Conservation (phyloP, 1,140 invertebrate genomes). For the Metopolophium dirhodum region DNA sequence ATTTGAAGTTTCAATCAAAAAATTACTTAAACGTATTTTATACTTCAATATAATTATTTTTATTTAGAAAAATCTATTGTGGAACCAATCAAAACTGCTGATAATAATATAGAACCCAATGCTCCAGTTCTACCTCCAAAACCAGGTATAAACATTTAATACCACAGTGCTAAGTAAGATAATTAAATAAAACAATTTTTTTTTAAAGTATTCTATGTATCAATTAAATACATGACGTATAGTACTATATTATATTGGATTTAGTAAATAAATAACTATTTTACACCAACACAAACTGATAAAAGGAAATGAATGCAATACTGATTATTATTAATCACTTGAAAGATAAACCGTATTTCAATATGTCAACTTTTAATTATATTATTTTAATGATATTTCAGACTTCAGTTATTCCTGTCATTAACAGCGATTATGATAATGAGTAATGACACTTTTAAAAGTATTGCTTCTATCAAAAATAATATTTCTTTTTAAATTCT, state of each 20-base stretch:
- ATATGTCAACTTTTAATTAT: not conserved
- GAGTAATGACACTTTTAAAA: not conserved
- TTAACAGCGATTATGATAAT: not conserved
- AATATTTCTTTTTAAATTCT: not conserved
- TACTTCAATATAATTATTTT: not conserved
- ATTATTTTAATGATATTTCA: not conserved
- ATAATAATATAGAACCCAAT: slow-evolving; percentile 59
- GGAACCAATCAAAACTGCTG: slow-evolving; percentile 58
- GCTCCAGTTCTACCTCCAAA: slow-evolving; percentile 69
- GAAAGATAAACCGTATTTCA: not conserved
- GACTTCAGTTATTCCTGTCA: not conserved
- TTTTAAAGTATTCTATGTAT: not conserved
- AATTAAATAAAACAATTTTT: not conserved
- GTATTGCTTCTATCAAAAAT: not conserved
- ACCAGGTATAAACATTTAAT: slow-evolving; percentile 64
- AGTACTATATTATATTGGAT: not conserved
- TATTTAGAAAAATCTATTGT: slow-evolving; percentile 37
- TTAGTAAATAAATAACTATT: not conserved
- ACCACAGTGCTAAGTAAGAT: not conserved
- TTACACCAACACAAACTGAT: not conserved
- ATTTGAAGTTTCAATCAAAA: not conserved
- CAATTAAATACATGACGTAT: not conserved
- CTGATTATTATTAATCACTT: not conserved
- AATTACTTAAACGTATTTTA: not conserved
- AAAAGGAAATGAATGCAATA: not conserved